These are phyloP conservation scores for Pseudococcus jackbeardsleyi DNA, from an alignment of 2,888 invertebrate genomes.

Conservation along the genomic window DNA sequence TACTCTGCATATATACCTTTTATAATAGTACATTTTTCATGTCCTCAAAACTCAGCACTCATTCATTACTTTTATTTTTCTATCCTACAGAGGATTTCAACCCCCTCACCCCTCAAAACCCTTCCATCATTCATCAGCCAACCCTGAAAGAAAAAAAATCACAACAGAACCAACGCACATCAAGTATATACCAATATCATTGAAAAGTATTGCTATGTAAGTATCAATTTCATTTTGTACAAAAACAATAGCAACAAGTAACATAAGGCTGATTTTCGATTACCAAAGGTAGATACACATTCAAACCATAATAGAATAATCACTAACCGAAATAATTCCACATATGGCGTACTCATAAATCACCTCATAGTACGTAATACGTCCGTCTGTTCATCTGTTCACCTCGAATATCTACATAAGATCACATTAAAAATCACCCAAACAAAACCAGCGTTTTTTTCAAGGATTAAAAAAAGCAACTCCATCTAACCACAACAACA, in stretches of 20 bases:
- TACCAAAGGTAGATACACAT: constrained; percentile 15
- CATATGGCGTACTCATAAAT: constrained; percentile 24
- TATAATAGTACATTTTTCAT: too few species aligned
- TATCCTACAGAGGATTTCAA: too few species aligned
- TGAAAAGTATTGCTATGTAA: neutral
- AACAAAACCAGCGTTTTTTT: neutral
- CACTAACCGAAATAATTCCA: constrained; percentile 2
- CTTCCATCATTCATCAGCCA: neutral
- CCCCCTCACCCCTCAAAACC: too few species aligned
- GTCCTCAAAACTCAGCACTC: too few species aligned
- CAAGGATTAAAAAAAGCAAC: constrained; percentile 22
- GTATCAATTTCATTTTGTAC: neutral
- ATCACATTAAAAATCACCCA: constrained; percentile 14
- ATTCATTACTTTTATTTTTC: too few species aligned
- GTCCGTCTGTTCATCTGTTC: neutral
- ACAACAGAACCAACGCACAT: neutral
- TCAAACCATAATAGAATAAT: too few species aligned
- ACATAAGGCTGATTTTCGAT: neutral
- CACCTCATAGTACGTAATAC: neutral
- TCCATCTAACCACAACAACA: neutral
- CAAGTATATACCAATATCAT: neutral
- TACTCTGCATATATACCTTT: too few species aligned
- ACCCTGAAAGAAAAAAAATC: neutral
- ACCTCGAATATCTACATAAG: neutral
- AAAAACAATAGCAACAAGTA: constrained; percentile 1